Evolutionary conservation across 2,888 invertebrate genomes (phyloP).

Genomic region (Phasia obesa): DNA sequence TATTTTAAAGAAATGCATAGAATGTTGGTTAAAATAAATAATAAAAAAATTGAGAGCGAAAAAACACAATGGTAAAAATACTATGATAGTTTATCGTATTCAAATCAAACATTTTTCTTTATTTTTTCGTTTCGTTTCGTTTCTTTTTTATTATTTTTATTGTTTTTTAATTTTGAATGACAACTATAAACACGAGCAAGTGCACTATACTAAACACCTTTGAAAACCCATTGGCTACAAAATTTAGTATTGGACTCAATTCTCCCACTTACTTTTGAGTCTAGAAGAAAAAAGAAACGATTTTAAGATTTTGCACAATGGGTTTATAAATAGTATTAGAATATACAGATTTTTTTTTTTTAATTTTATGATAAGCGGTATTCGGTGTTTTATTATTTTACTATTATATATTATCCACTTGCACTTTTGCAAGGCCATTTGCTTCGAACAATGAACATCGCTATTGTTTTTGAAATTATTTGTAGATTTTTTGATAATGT

Average conservation of each 20-base stretch:
- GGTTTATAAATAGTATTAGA: neutral
- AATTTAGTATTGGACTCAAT: constrained; percentile 44
- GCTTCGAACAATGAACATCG: too few species aligned
- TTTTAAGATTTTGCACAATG: constrained; percentile 56
- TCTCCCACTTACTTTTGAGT: constrained; percentile 54
- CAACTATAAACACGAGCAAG: constrained; percentile 60
- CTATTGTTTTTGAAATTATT: too few species aligned
- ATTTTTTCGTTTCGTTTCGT: constrained; percentile 14
- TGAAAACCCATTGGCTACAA: constrained; percentile 37
- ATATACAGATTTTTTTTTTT: too few species aligned
- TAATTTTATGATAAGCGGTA: too few species aligned
- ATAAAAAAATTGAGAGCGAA: constrained; percentile 21
- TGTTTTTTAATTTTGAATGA: constrained; percentile 46
- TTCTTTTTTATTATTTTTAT: constrained; percentile 36
- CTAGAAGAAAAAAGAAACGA: constrained; percentile 14
- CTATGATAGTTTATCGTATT: constrained; percentile 44
- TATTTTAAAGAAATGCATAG: constrained; percentile 36
- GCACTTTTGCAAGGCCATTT: too few species aligned
- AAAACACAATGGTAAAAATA: constrained; percentile 40
- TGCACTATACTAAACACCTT: constrained; percentile 57
- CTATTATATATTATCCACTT: too few species aligned
- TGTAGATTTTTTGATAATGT: too few species aligned
- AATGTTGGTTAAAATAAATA: constrained; percentile 29
- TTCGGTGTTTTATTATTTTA: too few species aligned
- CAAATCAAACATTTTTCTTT: constrained; percentile 52